Evolutionary conservation across 1,140 invertebrate genomes (phyloP), one percentile per base, ranked within the genome.

Genomic region (Drosophila persimilis): DNA sequence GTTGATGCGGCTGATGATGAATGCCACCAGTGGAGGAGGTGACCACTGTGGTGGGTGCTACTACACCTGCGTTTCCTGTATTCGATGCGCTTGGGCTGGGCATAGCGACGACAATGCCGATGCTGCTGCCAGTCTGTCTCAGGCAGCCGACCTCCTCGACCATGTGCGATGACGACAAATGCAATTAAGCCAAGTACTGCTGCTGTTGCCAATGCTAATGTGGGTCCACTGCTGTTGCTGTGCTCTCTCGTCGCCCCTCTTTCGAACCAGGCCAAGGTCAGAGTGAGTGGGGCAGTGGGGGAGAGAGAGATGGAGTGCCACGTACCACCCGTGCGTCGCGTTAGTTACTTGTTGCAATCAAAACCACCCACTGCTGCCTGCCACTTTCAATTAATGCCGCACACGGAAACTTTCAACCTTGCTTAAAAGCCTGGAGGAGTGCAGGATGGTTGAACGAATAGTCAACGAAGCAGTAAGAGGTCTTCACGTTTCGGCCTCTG

Each of bases 61-160:
- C 29, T 31, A 22, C 9, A 9, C 41, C n/a, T 1, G 50, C 44
- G 60, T 54, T 58, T 70, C 58, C 67, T 50, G 61, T 57, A 60
- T 52, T 64, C n/a, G 63, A 13, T 61, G 48, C 52, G 26, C 63
- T 63, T 60, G 66, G 71, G 54, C 58, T 79, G 73, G 83, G 83
- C 83, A 88, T 88, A 47, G 53, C 74, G 58, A 70, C 39, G 47
- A 61, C 81, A 54, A 74, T 69, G 59, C 65, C 60, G 47, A 71
- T 71, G 41, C 60, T 46, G 56, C 17, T 69, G 69, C 73, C 81
- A 77, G 77, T 86, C 70, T 86, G 81, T 86, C 69, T 88, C 13
- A 81, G 74, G 57, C 83, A 81, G 57, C 81, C 48, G 50, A 88
- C 39, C 61, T 86, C 83, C 66, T 88, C 83, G 29, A 86, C 74